Evolutionary conservation across 2,888 invertebrate species (phyloP), one percentile per base, ranked within the genome.

Genomic region (Drosophila fungiperda): DNA sequence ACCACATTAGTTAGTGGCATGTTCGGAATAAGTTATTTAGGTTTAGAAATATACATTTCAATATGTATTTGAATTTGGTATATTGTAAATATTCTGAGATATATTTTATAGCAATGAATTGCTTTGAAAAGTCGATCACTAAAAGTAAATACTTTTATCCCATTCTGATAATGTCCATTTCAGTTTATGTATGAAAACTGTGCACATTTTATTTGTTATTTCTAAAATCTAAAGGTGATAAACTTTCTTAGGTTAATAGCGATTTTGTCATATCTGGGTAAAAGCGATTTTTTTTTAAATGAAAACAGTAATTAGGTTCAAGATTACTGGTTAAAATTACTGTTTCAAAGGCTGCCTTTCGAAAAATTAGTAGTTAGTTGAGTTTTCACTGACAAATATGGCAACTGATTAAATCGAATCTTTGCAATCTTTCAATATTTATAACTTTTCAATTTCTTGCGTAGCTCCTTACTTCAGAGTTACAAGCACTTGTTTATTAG

Each of bases 1-100:
- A 15, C 26, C 49, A 26, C 15, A 45, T 54, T 38, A 32, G 45
- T 42, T 38, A 57, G 48, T 23, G 60, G 55, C 11, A 23, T 11
- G 26, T n/a, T 11, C 29, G 33, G 42, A 64, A 69, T 53, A 33
- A 26, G 40, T 32, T 42, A 69, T 74, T 32, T 54, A 38, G 9
- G 32, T n/a, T 26, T 8, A 1, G n/a, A 54, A 29, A n/a, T n/a
- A 2, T 20, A 5, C 6, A 20, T 29, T 29, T 26, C 26, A 26
- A 26, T 26, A 15, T 17, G 5, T 9, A 49, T 45, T 20, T 45
- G 4, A 45, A 20, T 23, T 23, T 40, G n/a, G 2, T n/a, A 5
- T 2, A 5, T 5, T n/a, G 2, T n/a, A 40, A 40, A n/a, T 40
- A 0, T 17, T 2, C 8, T n/a, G 8, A 8, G 4, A 4, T 8